These are phyloP conservation scores for Piaya cayana DNA, from an alignment of 2,113 vertebrate species.

Conservation along the genomic window DNA sequence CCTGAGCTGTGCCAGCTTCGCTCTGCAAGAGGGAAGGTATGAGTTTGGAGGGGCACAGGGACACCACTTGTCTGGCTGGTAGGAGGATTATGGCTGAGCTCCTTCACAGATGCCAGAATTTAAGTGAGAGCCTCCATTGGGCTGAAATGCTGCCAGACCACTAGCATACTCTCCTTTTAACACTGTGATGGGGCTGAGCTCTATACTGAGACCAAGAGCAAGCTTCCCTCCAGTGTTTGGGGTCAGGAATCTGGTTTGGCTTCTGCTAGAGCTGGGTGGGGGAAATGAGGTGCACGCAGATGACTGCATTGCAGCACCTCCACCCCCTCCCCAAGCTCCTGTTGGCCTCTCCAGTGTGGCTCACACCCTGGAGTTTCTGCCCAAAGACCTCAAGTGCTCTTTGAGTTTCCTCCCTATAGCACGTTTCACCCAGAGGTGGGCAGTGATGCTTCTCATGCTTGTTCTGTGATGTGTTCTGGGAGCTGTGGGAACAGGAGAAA, in stretches of 20 bases:
- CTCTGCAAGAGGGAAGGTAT: neutral
- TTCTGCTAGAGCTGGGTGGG: neutral
- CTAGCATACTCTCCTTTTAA: neutral
- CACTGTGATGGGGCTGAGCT: neutral
- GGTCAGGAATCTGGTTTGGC: neutral
- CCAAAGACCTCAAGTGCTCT: neutral
- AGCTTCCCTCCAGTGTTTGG: neutral
- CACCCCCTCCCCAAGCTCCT: neutral
- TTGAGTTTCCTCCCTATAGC: neutral
- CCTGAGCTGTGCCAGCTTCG: neutral
- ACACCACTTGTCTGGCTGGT: neutral
- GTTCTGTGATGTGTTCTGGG: neutral
- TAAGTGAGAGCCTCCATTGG: neutral
- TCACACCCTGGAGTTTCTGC: neutral
- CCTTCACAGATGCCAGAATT: neutral
- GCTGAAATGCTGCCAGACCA: neutral
- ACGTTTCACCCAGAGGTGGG: neutral
- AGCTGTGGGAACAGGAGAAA: neutral
- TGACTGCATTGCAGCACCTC: neutral
- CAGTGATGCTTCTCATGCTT: neutral
- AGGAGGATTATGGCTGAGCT: neutral
- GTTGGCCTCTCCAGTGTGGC: neutral
- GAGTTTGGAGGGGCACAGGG: neutral
- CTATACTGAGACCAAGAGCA: accelerated
- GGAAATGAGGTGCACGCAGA: neutral